These are phyloP conservation scores for Cinclus cinclus DNA, from an alignment of 2,113 vertebrate species.

Conservation along the genomic window DNA sequence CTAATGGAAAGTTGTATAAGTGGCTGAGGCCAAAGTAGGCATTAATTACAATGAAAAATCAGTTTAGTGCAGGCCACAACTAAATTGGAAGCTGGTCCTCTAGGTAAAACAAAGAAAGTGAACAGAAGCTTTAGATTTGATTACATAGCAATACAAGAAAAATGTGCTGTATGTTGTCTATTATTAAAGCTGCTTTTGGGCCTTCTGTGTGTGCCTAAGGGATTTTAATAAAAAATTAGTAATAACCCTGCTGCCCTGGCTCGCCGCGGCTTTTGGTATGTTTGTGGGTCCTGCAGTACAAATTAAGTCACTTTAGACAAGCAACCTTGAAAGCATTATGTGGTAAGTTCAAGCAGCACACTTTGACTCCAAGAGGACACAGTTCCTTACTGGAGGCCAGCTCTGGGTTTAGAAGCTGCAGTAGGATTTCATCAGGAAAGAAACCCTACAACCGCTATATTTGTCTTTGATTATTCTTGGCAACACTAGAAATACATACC, in stretches of 20 bases:
- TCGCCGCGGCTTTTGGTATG: constrained; percentile 61
- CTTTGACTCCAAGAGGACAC: constrained; percentile 53
- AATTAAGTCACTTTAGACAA: constrained; percentile 77
- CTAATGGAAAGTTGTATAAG: constrained; percentile 82
- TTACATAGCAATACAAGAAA: constrained; percentile 86
- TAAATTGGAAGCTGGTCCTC: constrained; percentile 86
- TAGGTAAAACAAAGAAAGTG: constrained; percentile 86
- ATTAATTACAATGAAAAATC: constrained; percentile 91
- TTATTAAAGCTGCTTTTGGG: constrained; percentile 86
- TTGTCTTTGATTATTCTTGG: constrained; percentile 56
- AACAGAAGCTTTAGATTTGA: constrained; percentile 84
- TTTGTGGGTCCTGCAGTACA: constrained; percentile 71
- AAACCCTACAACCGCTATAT: constrained; percentile 1
- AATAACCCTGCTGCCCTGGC: constrained; percentile 78
- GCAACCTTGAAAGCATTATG: constrained; percentile 64
- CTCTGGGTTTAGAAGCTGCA: constrained; percentile 57
- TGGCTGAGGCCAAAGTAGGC: constrained; percentile 82
- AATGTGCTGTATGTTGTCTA: constrained; percentile 83
- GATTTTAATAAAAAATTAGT: constrained; percentile 88
- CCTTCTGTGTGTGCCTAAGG: constrained; percentile 78
- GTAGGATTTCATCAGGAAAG: constrained; percentile 57
- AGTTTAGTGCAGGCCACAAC: constrained; percentile 83
- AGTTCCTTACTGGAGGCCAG: constrained; percentile 53
- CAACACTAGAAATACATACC: constrained; percentile 45
- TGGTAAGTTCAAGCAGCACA: constrained; percentile 67